Conservation (phyloP, 2,888 invertebrate genomes). For the Aricia artaxerxes region DNA sequence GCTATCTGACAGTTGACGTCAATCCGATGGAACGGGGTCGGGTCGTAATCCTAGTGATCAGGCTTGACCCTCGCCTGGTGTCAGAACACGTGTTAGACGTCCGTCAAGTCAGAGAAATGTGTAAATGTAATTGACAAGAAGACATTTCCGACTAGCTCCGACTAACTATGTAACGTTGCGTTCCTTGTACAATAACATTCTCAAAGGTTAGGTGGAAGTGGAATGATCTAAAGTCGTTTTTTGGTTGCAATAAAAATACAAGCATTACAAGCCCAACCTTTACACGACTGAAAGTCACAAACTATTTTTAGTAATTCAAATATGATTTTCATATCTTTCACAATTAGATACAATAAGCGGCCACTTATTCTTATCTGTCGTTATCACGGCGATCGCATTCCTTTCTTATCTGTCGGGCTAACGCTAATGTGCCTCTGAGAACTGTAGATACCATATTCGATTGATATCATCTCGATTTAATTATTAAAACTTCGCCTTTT, state of each 20-base stretch:
- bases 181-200: not conserved
- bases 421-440: conserved; percentile 68
- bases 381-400: conserved; percentile 69
- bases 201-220: not conserved
- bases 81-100: conserved; percentile 33
- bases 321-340: conserved; percentile 48
- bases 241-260: not conserved
- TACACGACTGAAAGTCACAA: conserved; percentile 2
- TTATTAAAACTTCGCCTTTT: conserved; percentile 41
- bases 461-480: conserved; percentile 61
- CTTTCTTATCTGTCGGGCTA: conserved; percentile 65
- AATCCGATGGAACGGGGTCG: conserved; percentile 55
- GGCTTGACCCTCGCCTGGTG: conserved; percentile 25
- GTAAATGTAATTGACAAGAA: conserved; percentile 19
- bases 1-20: conserved; percentile 75
- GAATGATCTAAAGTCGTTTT: not conserved
- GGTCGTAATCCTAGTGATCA: conserved; percentile 42
- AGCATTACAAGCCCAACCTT: conserved; percentile 5
- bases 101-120: conserved; percentile 23
- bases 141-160: not conserved
- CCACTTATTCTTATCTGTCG: conserved; percentile 63
- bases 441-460: conserved; percentile 61
- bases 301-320: conserved; percentile 35
- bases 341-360: conserved; percentile 65
- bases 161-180: conserved; percentile 11